A percentile compares a stretch with the other conserved stretches of the same genome.
Conservation (phyloP, 2,797 vertebrate species). For the Thamnophis elegans region DNA sequence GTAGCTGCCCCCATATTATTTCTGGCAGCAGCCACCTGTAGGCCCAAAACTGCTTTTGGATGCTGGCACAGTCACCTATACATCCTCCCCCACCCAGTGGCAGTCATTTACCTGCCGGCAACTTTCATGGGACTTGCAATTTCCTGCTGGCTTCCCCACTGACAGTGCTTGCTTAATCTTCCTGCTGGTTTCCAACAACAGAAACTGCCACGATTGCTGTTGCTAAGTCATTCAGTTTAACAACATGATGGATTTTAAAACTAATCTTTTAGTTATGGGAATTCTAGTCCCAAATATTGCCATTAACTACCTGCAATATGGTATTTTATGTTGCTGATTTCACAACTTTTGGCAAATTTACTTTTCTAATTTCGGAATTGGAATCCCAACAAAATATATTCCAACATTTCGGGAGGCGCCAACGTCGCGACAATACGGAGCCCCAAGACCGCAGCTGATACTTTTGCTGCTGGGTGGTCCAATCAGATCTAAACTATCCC, state of each 20-base stretch:
- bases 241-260: background rate
- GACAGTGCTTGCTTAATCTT: background rate
- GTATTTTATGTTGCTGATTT: background rate
- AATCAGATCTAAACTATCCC: too few relatives aligned
- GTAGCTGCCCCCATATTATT: background rate
- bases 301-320: background rate
- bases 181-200: too few relatives aligned
- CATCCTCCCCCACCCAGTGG: background rate
- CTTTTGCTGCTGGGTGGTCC: too few relatives aligned
- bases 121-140: background rate
- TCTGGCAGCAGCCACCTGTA: background rate
- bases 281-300: background rate
- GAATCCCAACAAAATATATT: conserved; percentile 13
- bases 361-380: background rate
- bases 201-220: background rate
- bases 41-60: background rate
- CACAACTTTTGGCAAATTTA: background rate
- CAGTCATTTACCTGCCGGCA: background rate
- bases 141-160: background rate
- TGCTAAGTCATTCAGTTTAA: background rate
- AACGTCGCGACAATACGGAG: too few relatives aligned
- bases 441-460: too few relatives aligned
- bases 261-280: background rate
- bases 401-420: too few relatives aligned
- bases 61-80: background rate